Conservation (phyloP, 1,140 invertebrate genomes). For the Lasioglossum albipes region DNA sequence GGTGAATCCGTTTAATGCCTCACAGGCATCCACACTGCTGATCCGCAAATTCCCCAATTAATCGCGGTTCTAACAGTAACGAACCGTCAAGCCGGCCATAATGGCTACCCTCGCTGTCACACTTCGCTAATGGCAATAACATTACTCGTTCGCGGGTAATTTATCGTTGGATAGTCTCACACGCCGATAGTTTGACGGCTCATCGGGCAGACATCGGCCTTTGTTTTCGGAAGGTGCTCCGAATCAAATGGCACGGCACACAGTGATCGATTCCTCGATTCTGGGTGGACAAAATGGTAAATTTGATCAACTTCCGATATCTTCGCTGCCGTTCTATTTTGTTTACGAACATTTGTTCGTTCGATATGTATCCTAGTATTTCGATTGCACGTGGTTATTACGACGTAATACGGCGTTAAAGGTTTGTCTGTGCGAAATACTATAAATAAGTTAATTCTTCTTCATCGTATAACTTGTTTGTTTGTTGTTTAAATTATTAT, state of each 20-base stretch:
- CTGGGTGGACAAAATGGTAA: too few species aligned
- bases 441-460: too few species aligned
- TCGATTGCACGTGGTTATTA: too few species aligned
- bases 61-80: conserved; percentile 44
- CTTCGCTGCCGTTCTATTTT: too few species aligned
- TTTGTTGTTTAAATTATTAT: too few species aligned
- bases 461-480: too few species aligned
- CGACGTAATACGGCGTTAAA: too few species aligned
- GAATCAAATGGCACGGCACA: neutral
- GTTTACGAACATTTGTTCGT: too few species aligned
- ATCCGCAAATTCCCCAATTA: conserved; percentile 54
- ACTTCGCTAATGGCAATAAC: conserved; percentile 49
- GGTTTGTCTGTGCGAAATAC: too few species aligned
- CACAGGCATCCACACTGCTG: conserved; percentile 30
- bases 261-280: too few species aligned
- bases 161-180: conserved; percentile 8
- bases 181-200: neutral
- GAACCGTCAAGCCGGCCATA: conserved; percentile 33
- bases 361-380: too few species aligned
- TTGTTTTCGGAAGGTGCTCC: neutral
- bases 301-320: too few species aligned
- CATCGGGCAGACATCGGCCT: neutral
- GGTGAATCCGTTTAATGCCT: conserved; percentile 36
- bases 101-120: conserved; percentile 31
- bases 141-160: conserved; percentile 38